phyloP scores from a whole-genome alignment of 2,797 vertebrate genomes.

The Anguilla anguilla region DNA sequence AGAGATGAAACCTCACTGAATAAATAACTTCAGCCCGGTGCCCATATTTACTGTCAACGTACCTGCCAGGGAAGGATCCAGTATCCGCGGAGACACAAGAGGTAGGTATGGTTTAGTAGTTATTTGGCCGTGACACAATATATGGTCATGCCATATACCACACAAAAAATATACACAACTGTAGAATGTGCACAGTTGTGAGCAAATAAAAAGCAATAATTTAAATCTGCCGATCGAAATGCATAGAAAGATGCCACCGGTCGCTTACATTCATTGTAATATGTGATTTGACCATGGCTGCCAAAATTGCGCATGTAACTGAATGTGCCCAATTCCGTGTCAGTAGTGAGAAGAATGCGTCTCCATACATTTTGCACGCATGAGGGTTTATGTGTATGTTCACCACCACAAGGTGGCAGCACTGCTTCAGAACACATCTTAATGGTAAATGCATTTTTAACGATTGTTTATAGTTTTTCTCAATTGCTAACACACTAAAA shows the following conservation, averaged over 20 bases:
- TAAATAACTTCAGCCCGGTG: neutral
- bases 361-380: neutral
- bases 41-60: neutral
- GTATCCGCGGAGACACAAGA: neutral
- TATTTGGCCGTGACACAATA: neutral
- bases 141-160: neutral
- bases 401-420: conserved; percentile 30
- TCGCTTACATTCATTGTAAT: neutral
- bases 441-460: neutral
- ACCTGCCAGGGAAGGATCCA: neutral
- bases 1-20: neutral
- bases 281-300: conserved; percentile 3
- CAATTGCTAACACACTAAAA: too few relatives aligned
- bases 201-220: neutral
- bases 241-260: neutral
- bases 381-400: neutral
- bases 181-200: neutral
- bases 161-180: neutral
- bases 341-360: neutral
- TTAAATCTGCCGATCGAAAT: neutral
- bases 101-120: neutral
- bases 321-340: neutral
- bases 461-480: neutral
- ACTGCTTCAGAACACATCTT: conserved; percentile 5
- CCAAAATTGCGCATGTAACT: neutral